phyloP scores from a whole-genome alignment of 2,113 vertebrate genomes.

The Thermophis baileyi region DNA sequence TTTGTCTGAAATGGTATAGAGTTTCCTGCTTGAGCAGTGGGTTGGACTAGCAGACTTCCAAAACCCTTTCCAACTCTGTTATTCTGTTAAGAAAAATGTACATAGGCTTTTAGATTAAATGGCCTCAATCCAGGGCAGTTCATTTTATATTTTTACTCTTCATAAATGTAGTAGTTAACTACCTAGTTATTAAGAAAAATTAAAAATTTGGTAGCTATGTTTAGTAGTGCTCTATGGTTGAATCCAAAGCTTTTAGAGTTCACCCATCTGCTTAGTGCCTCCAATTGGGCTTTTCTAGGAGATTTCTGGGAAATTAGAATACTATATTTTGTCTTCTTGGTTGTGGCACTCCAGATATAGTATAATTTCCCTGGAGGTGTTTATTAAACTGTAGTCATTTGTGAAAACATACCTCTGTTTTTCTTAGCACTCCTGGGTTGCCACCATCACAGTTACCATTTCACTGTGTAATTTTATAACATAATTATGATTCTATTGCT shows the following conservation, averaged over 20 bases:
- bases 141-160: not conserved
- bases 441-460: not conserved
- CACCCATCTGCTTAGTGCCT: not conserved
- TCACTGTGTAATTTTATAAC: not conserved
- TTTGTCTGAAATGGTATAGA: not conserved
- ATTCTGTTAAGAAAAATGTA: not conserved
- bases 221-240: not conserved
- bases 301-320: not conserved
- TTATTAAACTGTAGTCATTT: not conserved
- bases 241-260: not conserved
- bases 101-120: not conserved
- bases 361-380: not conserved
- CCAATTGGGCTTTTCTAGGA: not conserved
- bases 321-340: not conserved
- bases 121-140: not conserved
- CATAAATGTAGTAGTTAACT: not conserved
- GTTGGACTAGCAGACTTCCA: not conserved
- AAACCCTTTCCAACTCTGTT: not conserved
- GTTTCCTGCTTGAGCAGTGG: not conserved
- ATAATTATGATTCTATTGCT: not conserved
- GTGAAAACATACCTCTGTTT: not conserved
- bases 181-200: not conserved
- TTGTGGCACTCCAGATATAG: not conserved
- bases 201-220: not conserved
- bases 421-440: not conserved